Conservation (phyloP, 2,113 vertebrate genomes). For the Silurus meridionalis region DNA sequence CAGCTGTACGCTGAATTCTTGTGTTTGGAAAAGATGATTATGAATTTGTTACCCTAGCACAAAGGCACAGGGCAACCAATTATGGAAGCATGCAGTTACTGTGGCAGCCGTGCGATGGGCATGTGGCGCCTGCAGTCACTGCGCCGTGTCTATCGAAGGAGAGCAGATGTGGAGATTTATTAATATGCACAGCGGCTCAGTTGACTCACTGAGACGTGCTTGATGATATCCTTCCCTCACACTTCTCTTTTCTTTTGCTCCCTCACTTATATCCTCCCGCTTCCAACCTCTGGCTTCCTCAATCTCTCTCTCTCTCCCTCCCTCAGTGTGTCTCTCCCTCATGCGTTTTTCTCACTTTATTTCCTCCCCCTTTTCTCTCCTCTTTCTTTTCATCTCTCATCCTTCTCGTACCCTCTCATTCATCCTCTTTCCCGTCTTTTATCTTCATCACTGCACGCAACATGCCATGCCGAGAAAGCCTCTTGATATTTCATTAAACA, state of each 20-base stretch:
- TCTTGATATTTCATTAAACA: constrained; percentile 99
- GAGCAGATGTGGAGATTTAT: constrained; percentile 98
- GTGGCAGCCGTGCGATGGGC: constrained; percentile 49
- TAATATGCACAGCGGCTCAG: constrained; percentile 88
- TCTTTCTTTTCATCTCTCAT: constrained; percentile 16
- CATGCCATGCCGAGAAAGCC: constrained; percentile 79
- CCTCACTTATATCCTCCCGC: constrained; percentile 1
- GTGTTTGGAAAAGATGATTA: constrained; percentile 49
- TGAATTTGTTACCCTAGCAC: constrained; percentile 56
- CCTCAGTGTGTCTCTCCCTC: constrained; percentile 48
- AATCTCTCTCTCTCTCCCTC: neutral
- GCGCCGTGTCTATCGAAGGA: constrained; percentile 78
- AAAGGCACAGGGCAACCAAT: constrained; percentile 58
- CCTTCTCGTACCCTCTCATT: constrained; percentile 33
- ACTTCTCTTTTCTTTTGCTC: constrained; percentile 60
- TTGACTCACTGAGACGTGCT: constrained; percentile 85
- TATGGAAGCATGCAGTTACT: constrained; percentile 45
- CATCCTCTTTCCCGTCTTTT: constrained; percentile 24
- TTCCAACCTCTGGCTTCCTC: neutral
- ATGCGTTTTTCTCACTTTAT: neutral
- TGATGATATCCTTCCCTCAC: constrained; percentile 91
- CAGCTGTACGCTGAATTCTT: constrained; percentile 31
- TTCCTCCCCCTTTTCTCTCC: constrained; percentile 42
- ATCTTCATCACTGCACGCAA: constrained; percentile 49
- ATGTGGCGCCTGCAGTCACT: constrained; percentile 58